These are phyloP conservation scores for Autographa pulchrina DNA, from an alignment of 2,888 invertebrate genomes.

Conservation along the genomic window DNA sequence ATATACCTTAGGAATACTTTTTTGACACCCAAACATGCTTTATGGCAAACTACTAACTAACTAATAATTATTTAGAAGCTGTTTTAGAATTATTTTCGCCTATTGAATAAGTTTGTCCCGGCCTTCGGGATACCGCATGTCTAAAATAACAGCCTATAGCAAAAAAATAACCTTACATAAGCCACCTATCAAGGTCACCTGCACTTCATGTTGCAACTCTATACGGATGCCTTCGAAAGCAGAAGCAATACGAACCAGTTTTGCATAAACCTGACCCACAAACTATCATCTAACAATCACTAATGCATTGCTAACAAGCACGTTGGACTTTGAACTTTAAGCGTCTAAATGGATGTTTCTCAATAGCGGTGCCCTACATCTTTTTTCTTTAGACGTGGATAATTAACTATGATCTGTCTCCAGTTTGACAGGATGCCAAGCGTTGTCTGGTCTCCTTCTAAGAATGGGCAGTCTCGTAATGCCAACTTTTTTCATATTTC, in stretches of 20 bases:
- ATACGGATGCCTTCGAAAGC: neutral
- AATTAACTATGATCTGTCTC: conserved; percentile 18
- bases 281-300: neutral
- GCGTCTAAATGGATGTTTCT: conserved; percentile 1
- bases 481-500: conserved; percentile 26
- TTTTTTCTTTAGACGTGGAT: conserved; percentile 6
- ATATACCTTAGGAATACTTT: neutral
- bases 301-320: neutral
- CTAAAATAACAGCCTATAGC: no score
- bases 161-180: neutral
- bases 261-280: neutral
- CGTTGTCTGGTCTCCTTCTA: conserved; percentile 17
- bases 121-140: no score
- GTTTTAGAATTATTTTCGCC: no score
- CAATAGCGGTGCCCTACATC: conserved; percentile 13
- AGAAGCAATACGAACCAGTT: neutral
- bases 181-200: neutral
- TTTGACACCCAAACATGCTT: no score
- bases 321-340: conserved; percentile 1
- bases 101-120: no score
- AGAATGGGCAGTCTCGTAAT: conserved; percentile 33
- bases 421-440: conserved; percentile 36
- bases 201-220: neutral
- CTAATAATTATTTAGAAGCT: no score
- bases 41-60: no score